Base-by-base conservation (phyloP, 1,140 invertebrate genomes). In the Drosophila truncata region DNA sequence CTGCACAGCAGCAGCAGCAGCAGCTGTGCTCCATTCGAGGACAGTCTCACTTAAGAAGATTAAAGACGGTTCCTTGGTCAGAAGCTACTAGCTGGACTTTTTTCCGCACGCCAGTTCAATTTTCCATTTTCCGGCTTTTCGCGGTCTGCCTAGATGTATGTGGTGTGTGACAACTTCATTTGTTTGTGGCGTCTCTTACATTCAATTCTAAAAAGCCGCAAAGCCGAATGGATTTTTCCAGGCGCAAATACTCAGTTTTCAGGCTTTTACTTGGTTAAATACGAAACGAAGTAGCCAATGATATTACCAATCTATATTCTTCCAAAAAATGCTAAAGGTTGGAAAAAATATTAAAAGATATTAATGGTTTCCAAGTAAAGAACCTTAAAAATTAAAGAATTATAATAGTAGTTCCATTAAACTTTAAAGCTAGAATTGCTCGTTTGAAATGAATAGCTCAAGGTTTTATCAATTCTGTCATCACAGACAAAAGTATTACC, bases 41-140 rank as follows among this genome's bases (percentile, higher is more conserved):
- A 42, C 35, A 63, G 42, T 50, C 41, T 66, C 82, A 86, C 82
- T 85, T 85, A 85, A 85, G 82, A 85, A 85, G 82, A 85, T 85
- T 85, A 85, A 85, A 66, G 78, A 70, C 82, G 71, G 71, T 78
- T 74, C 69, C 78, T 85, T 77, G 80, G 62, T 64, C 69, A 59
- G 39, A 41, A 23, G 39, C 50, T 13, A 25, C 50, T 13, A 25
- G 20, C 52, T 41, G 35, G 52, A 41, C 20, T 31, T 47, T 25
- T 18, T 44, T n/a, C 31, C 65, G 55, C 58, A 63, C 37, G 33
- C 55, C 47, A 58, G 42, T 35, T 64, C 41, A 50, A 52, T 58
- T 85, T 80, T 78, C 39, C 65, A 46, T 63, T 84, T 71, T 71
- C 55, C 60, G 33, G 49, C 33, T 57, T 61, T 62, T 77, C 65